These are phyloP conservation scores for Thaleichthys pacificus DNA, from an alignment of 2,797 vertebrate species.

Conservation along the genomic window DNA sequence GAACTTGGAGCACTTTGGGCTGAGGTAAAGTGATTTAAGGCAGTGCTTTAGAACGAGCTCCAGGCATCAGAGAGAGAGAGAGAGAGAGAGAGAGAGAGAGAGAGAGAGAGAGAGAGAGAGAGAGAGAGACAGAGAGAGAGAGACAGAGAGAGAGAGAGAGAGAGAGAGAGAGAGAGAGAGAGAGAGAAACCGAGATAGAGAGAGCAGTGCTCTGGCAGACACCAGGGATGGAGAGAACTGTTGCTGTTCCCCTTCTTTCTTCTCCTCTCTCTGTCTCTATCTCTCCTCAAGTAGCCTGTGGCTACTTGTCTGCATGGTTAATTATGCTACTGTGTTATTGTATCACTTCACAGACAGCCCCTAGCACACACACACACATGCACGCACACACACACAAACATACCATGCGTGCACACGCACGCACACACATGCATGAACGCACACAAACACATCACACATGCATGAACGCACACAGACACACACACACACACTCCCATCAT, in stretches of 20 bases:
- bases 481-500: conserved; percentile 25
- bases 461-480: conserved; percentile 24
- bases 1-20: conserved; percentile 40
- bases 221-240: conserved; percentile 9
- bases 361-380: conserved; percentile 21
- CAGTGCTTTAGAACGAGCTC: conserved; percentile 48
- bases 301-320: conserved; percentile 61
- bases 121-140: too few relatives aligned
- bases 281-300: conserved; percentile 60
- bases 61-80: conserved; percentile 35
- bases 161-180: conserved; percentile 21
- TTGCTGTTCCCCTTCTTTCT: conserved; percentile 17
- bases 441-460: conserved; percentile 35
- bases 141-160: too few relatives aligned
- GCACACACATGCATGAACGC: conserved; percentile 36
- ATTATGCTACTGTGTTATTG: conserved; percentile 66
- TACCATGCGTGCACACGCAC: conserved; percentile 11
- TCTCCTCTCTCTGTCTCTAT: conserved; percentile 37
- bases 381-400: background rate
- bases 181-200: background rate
- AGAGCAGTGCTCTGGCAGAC: background rate
- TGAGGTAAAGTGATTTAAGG: conserved; percentile 54
- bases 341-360: conserved; percentile 70
- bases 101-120: too few relatives aligned
- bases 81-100: conserved; percentile 8